Base-by-base conservation (phyloP, 2,113 vertebrate genomes). In the Cyprinodon variegatus region DNA sequence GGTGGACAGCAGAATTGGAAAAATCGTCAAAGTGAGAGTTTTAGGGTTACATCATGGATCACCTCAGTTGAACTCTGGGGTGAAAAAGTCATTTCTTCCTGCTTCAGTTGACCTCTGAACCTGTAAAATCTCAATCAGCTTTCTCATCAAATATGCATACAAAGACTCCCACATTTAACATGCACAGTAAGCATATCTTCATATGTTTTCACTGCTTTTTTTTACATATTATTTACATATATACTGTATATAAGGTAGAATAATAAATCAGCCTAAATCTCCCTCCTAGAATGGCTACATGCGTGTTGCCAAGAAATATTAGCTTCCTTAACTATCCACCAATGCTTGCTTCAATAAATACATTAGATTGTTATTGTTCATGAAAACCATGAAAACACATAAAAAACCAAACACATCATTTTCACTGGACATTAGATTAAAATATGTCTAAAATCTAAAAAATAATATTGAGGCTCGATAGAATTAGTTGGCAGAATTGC, bases 41-140 rank as follows among this genome's bases (percentile, higher is more conserved):
- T 72, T 14, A 6, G 29, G 79, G 70, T 82, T 79, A 15, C 78
- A 81, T 88, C 75, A 61, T 76, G 13, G 83, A 70, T 83, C 82
- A 72, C 83, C 87, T 83, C 82, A 40, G 61, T 69, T 61, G 86
- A 83, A 89, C 87, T 88, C 67, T 8, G 29, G 73, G 75, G 81
- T 68, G 76, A 70, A 61, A 22, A 81, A 86, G 84, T 87, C 75
- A 74, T 60, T 62, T 46, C 45, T 76, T 72, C 70, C 68, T 45
- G 73, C 88, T 91, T 67, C 83, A 84, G 86, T 84, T 92, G 90
- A 93, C 88, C 89, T 84, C 40, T 89, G 79, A 92, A 88, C 92
- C 83, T 80, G 70, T 91, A 90, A 93, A 92, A 71, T 46, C 80
- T 82, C 82, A 87, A 91, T 86, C 80, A 74, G 66, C 79, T 81